phyloP scores from a whole-genome alignment of 2,797 vertebrate species.

The Cyclura pinguis region DNA sequence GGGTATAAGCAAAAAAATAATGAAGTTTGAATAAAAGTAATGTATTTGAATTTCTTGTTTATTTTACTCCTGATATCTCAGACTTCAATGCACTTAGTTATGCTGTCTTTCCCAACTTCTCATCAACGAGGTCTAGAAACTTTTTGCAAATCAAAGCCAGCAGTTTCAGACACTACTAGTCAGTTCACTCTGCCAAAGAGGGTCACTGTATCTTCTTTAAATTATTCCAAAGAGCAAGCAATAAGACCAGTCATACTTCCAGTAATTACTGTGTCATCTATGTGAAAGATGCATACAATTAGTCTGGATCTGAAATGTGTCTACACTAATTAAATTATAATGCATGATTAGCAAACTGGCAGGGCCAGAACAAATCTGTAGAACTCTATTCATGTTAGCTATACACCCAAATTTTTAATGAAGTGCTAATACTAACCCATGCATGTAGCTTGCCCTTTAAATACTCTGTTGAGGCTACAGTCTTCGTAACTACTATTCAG shows the following conservation, averaged over 20 bases:
- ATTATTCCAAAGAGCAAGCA: slow-evolving; percentile 11
- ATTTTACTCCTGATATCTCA: neutral
- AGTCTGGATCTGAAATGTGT: neutral
- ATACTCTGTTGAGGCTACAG: neutral
- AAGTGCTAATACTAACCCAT: neutral
- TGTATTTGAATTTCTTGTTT: neutral
- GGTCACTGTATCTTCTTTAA: neutral
- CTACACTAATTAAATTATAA: neutral
- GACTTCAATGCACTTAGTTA: neutral
- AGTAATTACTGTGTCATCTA: neutral
- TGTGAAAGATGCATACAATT: slow-evolving; percentile 16
- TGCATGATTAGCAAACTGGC: neutral
- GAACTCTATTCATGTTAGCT: slow-evolving; percentile 8
- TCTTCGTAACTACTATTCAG: slow-evolving; percentile 5
- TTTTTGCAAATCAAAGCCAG: neutral
- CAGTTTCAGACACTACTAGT: neutral
- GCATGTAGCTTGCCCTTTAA: neutral
- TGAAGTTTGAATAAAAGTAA: neutral
- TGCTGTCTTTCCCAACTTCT: neutral
- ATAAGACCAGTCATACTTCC: slow-evolving; percentile 7
- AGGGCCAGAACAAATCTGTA: neutral
- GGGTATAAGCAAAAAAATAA: slow-evolving; percentile 13
- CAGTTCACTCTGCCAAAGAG: neutral
- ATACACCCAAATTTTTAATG: slow-evolving; percentile 25
- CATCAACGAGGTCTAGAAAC: neutral